Evolutionary conservation across 2,888 invertebrate species (phyloP).

Genomic region (Metallyticus violacea): DNA sequence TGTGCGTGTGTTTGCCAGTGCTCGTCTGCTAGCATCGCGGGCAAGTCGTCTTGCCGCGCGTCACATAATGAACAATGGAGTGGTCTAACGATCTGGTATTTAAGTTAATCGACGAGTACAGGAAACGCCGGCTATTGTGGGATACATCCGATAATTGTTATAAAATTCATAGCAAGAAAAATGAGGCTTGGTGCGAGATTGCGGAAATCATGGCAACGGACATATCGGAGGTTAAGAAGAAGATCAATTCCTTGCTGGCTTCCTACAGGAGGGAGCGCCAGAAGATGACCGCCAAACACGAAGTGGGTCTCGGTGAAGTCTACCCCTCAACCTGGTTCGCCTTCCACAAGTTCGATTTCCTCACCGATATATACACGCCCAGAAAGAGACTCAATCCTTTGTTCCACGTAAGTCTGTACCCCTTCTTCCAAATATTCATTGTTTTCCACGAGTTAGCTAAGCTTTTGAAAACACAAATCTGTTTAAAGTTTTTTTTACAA

Average conservation of each 20-base stretch:
- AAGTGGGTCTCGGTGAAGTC: not conserved
- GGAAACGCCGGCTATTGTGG: not conserved
- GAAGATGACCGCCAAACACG: constrained; percentile 17
- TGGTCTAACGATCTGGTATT: not conserved
- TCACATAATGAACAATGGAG: not conserved
- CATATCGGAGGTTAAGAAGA: constrained; percentile 22
- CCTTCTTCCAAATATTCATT: not conserved
- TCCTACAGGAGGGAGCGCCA: constrained; percentile 33
- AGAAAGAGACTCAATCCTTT: not conserved
- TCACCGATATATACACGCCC: not conserved
- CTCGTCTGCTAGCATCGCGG: not conserved
- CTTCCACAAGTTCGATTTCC: constrained; percentile 4
- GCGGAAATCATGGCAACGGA: not conserved
- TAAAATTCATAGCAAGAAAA: not conserved
- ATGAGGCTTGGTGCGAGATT: constrained; percentile 12
- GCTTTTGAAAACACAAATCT: too few relatives aligned
- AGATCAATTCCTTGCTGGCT: constrained; percentile 32
- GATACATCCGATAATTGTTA: not conserved
- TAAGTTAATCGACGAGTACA: not conserved
- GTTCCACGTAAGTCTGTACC: not conserved
- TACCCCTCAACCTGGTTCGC: constrained; percentile 11
- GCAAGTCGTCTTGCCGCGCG: not conserved
- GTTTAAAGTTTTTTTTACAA: too few relatives aligned
- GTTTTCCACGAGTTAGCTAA: too few relatives aligned
- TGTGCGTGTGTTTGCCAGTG: not conserved